Percentiles rank a stretch among this genome's conserved stretches.
These are phyloP conservation scores for Gnatocerus cornutus DNA, from an alignment of 2,888 invertebrate species.

Conservation along the genomic window DNA sequence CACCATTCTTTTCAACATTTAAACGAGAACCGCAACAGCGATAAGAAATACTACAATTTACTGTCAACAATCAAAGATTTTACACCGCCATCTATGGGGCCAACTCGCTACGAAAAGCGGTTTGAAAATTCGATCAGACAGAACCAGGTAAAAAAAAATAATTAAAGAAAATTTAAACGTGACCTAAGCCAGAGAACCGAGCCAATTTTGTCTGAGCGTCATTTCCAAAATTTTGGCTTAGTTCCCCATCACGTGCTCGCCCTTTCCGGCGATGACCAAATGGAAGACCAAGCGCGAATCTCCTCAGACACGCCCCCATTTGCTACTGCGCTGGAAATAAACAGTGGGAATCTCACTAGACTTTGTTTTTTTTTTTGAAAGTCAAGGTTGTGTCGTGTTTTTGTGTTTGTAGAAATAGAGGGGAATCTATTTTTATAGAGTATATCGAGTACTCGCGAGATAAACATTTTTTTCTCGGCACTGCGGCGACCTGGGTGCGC, in stretches of 20 bases:
- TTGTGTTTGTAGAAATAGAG: slow-evolving; percentile 2
- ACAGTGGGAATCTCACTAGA: slow-evolving; percentile 1
- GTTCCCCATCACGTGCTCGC: background rate
- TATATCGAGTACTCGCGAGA: background rate
- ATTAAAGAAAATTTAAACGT: background rate
- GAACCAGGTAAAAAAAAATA: too few species aligned
- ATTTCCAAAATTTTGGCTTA: background rate
- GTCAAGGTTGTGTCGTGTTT: slow-evolving; percentile 11
- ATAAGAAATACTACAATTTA: too few species aligned
- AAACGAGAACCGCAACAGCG: too few species aligned
- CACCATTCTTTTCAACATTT: too few species aligned
- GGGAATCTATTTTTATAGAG: slow-evolving; percentile 11
- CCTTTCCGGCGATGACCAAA: background rate
- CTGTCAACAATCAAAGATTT: too few species aligned
- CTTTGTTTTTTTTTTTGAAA: slow-evolving; percentile 13
- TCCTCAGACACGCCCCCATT: slow-evolving; percentile 11
- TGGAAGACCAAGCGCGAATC: background rate
- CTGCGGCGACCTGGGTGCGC: slow-evolving; percentile 6
- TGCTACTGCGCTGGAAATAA: slow-evolving; percentile 9
- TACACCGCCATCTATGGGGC: too few species aligned
- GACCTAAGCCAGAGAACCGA: background rate
- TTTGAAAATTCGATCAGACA: too few species aligned
- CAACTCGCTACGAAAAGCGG: too few species aligned
- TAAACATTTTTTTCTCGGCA: slow-evolving; percentile 6
- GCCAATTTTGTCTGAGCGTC: background rate